phyloP scores from a whole-genome alignment of 2,797 vertebrate genomes.

The Carcharodon carcharias region DNA sequence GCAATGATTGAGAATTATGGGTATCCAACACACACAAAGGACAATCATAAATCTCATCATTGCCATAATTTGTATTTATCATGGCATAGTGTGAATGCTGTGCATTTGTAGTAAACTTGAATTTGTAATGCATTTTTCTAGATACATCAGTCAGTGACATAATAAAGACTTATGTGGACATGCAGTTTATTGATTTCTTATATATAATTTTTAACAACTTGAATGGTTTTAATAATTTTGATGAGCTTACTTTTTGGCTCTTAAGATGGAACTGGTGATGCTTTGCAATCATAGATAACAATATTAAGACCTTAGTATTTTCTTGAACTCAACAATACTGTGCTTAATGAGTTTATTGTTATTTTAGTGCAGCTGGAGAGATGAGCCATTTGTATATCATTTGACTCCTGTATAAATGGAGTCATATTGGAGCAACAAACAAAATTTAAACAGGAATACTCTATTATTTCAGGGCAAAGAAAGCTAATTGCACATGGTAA shows the following conservation, averaged over 20 bases:
- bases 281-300: not conserved
- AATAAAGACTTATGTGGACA: too few species aligned
- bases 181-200: not conserved
- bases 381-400: conserved; percentile 8
- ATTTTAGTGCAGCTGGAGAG: conserved; percentile 21
- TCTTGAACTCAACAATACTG: not conserved
- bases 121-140: not conserved
- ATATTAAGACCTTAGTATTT: not conserved
- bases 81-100: not conserved
- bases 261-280: not conserved
- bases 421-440: conserved; percentile 10
- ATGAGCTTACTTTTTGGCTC: not conserved
- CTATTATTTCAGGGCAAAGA: conserved; percentile 4
- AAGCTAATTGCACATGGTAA: not conserved
- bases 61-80: not conserved
- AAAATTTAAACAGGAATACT: not conserved
- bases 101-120: not conserved
- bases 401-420: conserved; percentile 18
- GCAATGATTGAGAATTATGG: not conserved
- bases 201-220: not conserved
- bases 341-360: conserved; percentile 25
- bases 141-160: not conserved
- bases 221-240: conserved; percentile 1
- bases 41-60: not conserved
- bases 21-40: not conserved